A percentile compares a stretch with the other conserved stretches of the same genome.
These are phyloP conservation scores for Diabrotica undecimpunctata DNA, from an alignment of 1,140 invertebrate species.

Conservation along the genomic window DNA sequence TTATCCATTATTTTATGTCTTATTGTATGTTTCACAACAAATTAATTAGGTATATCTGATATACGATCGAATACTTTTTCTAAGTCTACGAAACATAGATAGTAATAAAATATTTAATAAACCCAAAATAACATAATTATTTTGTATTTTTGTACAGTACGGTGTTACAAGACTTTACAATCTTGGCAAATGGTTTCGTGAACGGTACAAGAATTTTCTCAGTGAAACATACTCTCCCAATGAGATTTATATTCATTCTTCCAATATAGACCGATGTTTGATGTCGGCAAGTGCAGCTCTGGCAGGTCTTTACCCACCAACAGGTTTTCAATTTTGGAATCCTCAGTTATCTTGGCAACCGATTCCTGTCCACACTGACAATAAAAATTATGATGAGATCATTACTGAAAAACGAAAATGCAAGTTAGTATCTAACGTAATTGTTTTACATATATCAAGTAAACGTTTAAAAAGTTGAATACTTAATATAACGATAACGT, in stretches of 20 bases:
- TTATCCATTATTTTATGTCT: too few species aligned
- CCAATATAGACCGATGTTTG: slow-evolving; percentile 78
- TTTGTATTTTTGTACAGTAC: slow-evolving; percentile 15
- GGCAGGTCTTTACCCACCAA: slow-evolving; percentile 73
- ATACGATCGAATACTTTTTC: too few species aligned
- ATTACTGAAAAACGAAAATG: too few species aligned
- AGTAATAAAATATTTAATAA: too few species aligned
- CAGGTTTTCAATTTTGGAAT: slow-evolving; percentile 64
- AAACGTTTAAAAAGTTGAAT: too few species aligned
- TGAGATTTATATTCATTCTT: slow-evolving; percentile 56
- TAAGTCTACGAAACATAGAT: too few species aligned
- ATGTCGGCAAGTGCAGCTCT: slow-evolving; percentile 83
- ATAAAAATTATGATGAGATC: slow-evolving; percentile 47
- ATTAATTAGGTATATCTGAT: too few species aligned
- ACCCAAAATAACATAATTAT: too few species aligned
- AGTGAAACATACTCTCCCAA: slow-evolving; percentile 49
- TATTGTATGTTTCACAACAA: too few species aligned
- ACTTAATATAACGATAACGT: too few species aligned
- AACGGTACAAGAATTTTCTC: slow-evolving; percentile 61
- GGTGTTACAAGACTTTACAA: slow-evolving; percentile 56
- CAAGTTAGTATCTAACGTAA: too few species aligned
- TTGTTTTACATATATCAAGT: too few species aligned
- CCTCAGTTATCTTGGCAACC: slow-evolving; percentile 75
- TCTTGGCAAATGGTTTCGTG: slow-evolving; percentile 71
- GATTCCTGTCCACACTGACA: slow-evolving; percentile 78